phyloP scores from a whole-genome alignment of 2,113 vertebrate species.

The Alligator mississippiensis region DNA sequence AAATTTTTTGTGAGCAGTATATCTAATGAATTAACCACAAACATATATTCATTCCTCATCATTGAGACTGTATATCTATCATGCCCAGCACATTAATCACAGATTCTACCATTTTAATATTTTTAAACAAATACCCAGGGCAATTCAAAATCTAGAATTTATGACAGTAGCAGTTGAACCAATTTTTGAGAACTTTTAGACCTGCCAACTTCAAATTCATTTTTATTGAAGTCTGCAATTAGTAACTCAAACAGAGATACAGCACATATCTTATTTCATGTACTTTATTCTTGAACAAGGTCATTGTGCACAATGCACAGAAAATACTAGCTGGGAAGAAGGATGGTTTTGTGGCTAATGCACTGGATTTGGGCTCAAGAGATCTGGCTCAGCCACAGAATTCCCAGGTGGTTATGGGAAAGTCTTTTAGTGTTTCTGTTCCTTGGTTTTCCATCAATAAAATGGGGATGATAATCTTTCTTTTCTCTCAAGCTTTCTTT shows the following conservation, averaged over 20 bases:
- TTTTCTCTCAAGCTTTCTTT: constrained; percentile 8
- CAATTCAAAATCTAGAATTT: not conserved
- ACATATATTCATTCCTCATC: constrained; percentile 6
- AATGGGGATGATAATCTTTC: not conserved
- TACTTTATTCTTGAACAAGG: not conserved
- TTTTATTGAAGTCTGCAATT: not conserved
- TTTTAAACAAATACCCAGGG: not conserved
- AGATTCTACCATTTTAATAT: not conserved
- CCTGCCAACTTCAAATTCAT: not conserved
- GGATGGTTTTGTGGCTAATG: not conserved
- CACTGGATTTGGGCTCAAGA: not conserved
- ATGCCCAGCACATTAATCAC: not conserved
- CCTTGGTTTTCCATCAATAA: not conserved
- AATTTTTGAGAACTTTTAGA: not conserved
- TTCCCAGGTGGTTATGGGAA: constrained; percentile 15
- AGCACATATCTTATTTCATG: not conserved
- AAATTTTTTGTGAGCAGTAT: constrained; percentile 14
- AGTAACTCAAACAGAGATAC: not conserved
- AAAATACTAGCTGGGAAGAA: not conserved
- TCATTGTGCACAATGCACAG: not conserved
- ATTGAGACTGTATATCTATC: not conserved
- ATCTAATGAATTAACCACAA: constrained; percentile 41
- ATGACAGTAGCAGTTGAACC: not conserved
- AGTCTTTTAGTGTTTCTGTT: not conserved
- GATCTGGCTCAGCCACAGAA: not conserved